A percentile compares a stretch with the other conserved stretches of the same genome.
These are phyloP conservation scores for Lottia scabra DNA, from an alignment of 2,888 invertebrate genomes.

Conservation along the genomic window DNA sequence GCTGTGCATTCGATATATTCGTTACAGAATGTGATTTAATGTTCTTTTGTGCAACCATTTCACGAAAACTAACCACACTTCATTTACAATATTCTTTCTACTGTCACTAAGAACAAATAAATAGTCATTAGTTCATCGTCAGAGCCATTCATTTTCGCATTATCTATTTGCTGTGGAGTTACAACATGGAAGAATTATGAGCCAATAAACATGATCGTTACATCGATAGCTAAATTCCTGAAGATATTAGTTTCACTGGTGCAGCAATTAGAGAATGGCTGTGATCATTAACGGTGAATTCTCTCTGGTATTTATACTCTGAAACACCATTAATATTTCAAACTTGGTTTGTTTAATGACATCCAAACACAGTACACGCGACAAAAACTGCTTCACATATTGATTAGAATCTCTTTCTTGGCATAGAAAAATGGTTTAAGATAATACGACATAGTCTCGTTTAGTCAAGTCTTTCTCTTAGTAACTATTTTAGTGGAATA, in stretches of 20 bases:
- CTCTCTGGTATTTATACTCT: background rate
- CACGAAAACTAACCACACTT: no score
- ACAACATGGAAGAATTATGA: background rate
- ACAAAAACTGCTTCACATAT: background rate
- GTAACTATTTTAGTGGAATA: no score
- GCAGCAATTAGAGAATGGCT: background rate
- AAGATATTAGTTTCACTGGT: background rate
- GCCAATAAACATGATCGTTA: conserved; percentile 6
- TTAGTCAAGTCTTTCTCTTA: no score
- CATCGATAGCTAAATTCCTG: background rate
- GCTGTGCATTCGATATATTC: no score
- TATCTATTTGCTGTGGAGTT: conserved; percentile 3
- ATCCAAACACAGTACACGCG: background rate
- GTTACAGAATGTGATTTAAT: no score
- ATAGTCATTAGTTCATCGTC: background rate
- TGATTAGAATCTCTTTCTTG: no score
- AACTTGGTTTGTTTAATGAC: background rate
- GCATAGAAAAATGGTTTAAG: no score
- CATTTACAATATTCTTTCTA: background rate
- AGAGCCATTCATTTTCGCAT: background rate
- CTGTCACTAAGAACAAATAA: background rate
- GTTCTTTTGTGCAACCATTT: no score
- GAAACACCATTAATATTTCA: conserved; percentile 1
- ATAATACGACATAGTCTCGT: no score
- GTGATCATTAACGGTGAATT: background rate